These are phyloP conservation scores for Ochlodes sylvanus DNA, from an alignment of 2,888 invertebrate species.

Conservation along the genomic window DNA sequence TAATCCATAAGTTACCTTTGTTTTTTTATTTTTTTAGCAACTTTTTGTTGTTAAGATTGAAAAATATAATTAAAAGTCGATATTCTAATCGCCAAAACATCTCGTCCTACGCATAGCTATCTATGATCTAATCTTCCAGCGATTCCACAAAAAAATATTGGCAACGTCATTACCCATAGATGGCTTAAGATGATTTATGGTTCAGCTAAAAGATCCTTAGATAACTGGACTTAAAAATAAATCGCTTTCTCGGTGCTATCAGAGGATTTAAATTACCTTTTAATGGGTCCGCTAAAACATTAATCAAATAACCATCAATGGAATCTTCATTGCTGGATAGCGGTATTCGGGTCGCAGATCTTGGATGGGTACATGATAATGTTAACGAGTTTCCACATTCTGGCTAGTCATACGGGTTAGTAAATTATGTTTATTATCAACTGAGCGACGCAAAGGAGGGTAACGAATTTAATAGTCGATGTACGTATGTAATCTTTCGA, in stretches of 20 bases:
- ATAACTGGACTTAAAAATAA: constrained; percentile 18
- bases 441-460: no score
- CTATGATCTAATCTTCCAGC: not conserved
- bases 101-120: not conserved
- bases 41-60: no score
- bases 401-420: no score
- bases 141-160: not conserved
- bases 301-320: constrained; percentile 24
- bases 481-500: no score
- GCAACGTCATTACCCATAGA: not conserved
- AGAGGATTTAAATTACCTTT: constrained; percentile 5
- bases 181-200: constrained; percentile 13
- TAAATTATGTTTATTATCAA: not conserved
- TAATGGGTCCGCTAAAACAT: constrained; percentile 22
- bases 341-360: not conserved
- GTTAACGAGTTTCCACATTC: no score
- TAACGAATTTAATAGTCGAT: no score
- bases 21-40: no score
- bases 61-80: no score
- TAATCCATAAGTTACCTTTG: no score
- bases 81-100: no score
- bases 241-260: constrained; percentile 20
- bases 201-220: not conserved
- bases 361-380: no score
- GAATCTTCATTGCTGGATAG: constrained; percentile 9